A percentile compares a stretch with the other conserved stretches of the same genome.
These are phyloP conservation scores for Noctilio leporinus DNA, from an alignment of 2,113 vertebrate species.

Conservation along the genomic window DNA sequence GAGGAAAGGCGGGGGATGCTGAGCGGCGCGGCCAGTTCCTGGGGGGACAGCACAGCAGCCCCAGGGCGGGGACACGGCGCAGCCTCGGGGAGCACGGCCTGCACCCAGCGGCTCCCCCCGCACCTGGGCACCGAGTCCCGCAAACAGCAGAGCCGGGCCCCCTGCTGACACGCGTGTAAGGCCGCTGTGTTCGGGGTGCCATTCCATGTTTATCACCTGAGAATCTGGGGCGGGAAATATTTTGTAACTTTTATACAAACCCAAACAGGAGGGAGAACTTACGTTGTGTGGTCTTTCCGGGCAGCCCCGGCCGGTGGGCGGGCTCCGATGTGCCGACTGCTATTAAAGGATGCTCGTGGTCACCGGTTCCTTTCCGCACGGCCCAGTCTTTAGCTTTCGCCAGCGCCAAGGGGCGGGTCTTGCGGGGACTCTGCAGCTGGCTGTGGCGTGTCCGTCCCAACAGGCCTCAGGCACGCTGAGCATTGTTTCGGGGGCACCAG, in stretches of 20 bases:
- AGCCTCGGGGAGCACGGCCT: fast-evolving
- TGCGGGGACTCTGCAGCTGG: no score
- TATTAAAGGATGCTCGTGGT: neutral
- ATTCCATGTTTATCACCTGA: neutral
- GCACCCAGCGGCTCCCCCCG: fast-evolving
- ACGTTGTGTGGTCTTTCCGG: neutral
- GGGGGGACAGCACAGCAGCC: no score
- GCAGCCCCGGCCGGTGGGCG: neutral
- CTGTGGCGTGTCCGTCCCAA: no score
- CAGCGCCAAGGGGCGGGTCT: neutral
- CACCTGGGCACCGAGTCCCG: neutral
- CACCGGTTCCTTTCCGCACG: fast-evolving
- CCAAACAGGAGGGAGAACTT: neutral
- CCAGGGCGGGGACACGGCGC: neutral
- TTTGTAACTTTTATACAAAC: conserved; percentile 27
- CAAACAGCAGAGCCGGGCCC: neutral
- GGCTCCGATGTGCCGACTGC: neutral
- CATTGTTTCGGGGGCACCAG: neutral
- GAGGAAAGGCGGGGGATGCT: conserved; percentile 76
- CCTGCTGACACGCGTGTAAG: neutral
- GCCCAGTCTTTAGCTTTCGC: neutral
- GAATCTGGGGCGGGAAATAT: neutral
- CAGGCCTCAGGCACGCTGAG: neutral
- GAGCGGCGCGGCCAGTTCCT: conserved; percentile 28
- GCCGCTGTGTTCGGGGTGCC: neutral